Conservation (phyloP, 1,140 invertebrate species). For the Forficula auricularia region DNA sequence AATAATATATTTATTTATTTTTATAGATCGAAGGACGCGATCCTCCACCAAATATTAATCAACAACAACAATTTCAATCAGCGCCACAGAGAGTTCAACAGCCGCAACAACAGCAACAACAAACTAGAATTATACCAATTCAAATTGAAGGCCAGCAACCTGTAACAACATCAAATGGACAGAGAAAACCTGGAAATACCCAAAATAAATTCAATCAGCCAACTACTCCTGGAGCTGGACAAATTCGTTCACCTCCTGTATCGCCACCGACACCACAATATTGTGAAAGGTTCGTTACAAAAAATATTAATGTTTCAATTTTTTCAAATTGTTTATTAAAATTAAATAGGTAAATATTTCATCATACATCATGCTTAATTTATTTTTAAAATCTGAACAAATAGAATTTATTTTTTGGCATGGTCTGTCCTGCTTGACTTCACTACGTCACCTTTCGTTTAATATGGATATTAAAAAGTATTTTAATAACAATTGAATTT, state of each 20-base stretch:
- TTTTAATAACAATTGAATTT: too few species aligned
- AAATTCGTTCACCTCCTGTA: conserved; percentile 12
- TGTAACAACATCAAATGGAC: not conserved
- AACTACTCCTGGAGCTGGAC: conserved; percentile 4
- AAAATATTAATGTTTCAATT: too few species aligned
- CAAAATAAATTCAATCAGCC: conserved; percentile 1
- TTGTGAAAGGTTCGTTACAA: too few species aligned
- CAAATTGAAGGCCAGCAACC: conserved; percentile 25
- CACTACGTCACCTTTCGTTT: too few species aligned
- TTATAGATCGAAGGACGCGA: conserved; percentile 18
- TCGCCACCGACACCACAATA: conserved; percentile 14
- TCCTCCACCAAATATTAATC: conserved; percentile 6
- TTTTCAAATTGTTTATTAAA: too few species aligned
- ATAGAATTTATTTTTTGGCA: too few species aligned
- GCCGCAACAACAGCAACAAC: conserved; percentile 11
- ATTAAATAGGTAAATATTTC: too few species aligned
- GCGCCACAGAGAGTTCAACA: conserved; percentile 5
- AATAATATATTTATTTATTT: conserved; percentile 9
- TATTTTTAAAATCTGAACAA: too few species aligned
- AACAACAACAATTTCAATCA: not conserved
- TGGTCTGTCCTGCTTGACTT: too few species aligned
- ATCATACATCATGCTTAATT: too few species aligned
- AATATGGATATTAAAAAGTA: too few species aligned
- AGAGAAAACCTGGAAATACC: not conserved
- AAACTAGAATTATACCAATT: conserved; percentile 29